These are phyloP conservation scores for Dilophus febrilis DNA, from an alignment of 2,888 invertebrate species.

Conservation along the genomic window DNA sequence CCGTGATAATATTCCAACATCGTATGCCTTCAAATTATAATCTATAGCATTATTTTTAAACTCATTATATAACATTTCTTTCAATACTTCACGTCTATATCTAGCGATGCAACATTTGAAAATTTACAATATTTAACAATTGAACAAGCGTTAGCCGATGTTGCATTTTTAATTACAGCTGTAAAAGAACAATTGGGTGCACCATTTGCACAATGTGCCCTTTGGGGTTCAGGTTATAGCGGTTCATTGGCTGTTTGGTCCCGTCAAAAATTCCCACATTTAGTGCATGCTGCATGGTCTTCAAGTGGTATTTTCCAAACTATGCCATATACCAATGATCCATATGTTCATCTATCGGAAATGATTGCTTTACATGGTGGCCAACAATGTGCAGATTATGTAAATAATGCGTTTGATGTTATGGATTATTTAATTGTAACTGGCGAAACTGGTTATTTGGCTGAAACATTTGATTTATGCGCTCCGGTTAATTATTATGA, in stretches of 20 bases:
- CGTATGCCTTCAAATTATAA: neutral
- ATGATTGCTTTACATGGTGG: neutral
- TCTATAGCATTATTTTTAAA: too few species aligned
- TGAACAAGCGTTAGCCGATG: constrained; percentile 6
- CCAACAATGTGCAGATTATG: neutral
- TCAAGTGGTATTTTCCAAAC: constrained; percentile 2
- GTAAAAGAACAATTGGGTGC: neutral
- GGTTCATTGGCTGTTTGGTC: constrained; percentile 5
- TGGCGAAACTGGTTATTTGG: neutral
- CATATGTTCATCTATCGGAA: neutral
- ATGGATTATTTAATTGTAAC: neutral
- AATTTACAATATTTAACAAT: constrained; percentile 4
- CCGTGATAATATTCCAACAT: constrained; percentile 3
- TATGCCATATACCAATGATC: neutral
- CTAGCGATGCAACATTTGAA: constrained; percentile 1
- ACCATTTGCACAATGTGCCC: neutral
- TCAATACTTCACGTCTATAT: too few species aligned
- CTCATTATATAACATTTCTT: too few species aligned
- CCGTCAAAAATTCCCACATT: constrained; percentile 6
- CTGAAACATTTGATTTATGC: neutral
- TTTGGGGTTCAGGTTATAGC: constrained; percentile 6
- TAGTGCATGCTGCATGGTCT: constrained; percentile 7
- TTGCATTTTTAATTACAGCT: constrained; percentile 2
- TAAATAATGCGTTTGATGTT: neutral
- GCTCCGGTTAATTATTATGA: neutral